Evolutionary conservation across 2,113 vertebrate species (phyloP), one percentile per base, ranked within the genome.

Genomic region (Callopanchax toddi): DNA sequence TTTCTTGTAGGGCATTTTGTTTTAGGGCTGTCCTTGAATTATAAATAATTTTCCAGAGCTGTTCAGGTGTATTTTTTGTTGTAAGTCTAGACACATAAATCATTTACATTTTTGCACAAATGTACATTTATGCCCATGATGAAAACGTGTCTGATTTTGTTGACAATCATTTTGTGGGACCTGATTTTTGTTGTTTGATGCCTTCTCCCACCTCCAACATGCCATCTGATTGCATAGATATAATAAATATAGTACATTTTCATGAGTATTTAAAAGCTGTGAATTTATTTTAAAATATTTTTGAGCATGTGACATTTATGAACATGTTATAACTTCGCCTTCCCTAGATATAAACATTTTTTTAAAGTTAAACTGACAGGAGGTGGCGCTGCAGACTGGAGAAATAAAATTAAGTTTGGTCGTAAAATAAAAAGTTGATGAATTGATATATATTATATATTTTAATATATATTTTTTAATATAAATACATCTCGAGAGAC

Each of bases 351-450:
- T n/a, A n/a, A n/a, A n/a, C n/a, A n/a, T n/a, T n/a, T n/a, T n/a
- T n/a, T n/a, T n/a, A n/a, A n/a, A n/a, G n/a, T n/a, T n/a, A n/a
- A n/a, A n/a, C n/a, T n/a, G n/a, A n/a, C n/a, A n/a, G n/a, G n/a
- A n/a, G 84, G 51, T 34, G 84, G 80, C 71, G 69, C 76, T 80
- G 55, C 22, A 26, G 25, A 32, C 51, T 44, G 3, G 3, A 45
- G 18, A 25, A 26, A 18, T 18, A 3, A 36, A 12, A 36, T 56
- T 68, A 23, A 69, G 29, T 32, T n/a, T 42, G 6, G 16, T 21
- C n/a, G n/a, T n/a, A n/a, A n/a, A n/a, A n/a, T n/a, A n/a, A n/a
- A n/a, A n/a, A n/a, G n/a, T n/a, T n/a, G n/a, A n/a, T n/a, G n/a
- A n/a, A n/a, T n/a, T n/a, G n/a, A n/a, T n/a, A n/a, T n/a, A n/a